Evolutionary conservation across 2,797 vertebrate species (phyloP), one percentile per base, ranked within the genome.

Genomic region (Linurgus olivaceus): DNA sequence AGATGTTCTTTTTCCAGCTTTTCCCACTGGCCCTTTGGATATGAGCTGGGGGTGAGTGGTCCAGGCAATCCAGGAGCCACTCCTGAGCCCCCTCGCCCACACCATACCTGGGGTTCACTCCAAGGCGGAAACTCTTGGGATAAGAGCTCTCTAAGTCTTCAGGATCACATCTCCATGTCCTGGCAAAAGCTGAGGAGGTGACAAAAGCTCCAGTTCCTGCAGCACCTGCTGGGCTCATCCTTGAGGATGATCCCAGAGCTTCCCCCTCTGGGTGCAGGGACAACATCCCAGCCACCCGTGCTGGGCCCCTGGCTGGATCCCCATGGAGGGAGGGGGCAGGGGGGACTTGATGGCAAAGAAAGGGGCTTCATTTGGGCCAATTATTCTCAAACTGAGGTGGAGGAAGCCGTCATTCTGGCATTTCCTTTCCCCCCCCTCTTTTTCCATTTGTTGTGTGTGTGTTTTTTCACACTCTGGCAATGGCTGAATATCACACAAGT

Each of bases 291-390:
- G 87, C 20, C 55, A 50, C 73, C 72, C 21, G 11, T 44, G 72
- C 67, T 62, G 71, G 78, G n/a, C 35, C 94, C 65, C 68, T 9
- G 16, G 52, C 58, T 88, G 87, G 86, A 20, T 96, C 70, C 84
- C 80, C 19, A 0, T 2, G 48, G 7, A 66, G 42, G 65, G 88
- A 81, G 91, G 91, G 83, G 68, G 78, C 17, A 67, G 93, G 45
- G 79, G 68, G 50, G 87, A 33, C 61, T 77, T 57, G 8, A 44
- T 48, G 78, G 81, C 86, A 89, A 59, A 70, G 51, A 92, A 77
- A 91, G 76, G 89, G 86, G n/a, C 95, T 97, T 97, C 97, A 97
- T 97, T 98, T 97, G 95, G 93, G 96, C 93, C 97, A 98, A 98
- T 98, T 98, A 98, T 97, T 96, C 94, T 98, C 97, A 98, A 98